Base-by-base conservation (phyloP, 2,113 vertebrate genomes). In the Motacilla alba region DNA sequence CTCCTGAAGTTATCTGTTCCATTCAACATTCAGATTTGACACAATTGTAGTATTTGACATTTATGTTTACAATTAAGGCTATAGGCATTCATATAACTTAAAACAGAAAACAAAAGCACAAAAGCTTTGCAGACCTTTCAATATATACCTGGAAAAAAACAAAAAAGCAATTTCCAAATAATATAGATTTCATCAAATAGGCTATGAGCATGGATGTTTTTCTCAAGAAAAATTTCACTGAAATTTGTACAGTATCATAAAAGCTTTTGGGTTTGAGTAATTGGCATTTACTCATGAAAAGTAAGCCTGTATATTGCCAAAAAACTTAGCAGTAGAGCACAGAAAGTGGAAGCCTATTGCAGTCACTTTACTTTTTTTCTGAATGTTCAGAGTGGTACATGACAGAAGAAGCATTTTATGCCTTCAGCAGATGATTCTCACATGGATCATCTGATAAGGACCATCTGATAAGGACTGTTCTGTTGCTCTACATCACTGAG, bases 401-500 rank as follows among this genome's bases (percentile, higher is more conserved):
- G 74, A 79, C 74, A 85, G 49, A 87, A 78, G 73, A 87, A 75
- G 35, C 82, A 43, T 58, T 91, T 60, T 69, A 39, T 46, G 87
- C 80, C 70, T 85, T 63, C 24, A 11, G 70, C 70, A 80, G 53
- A 24, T 63, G 74, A 88, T 91, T 91, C 67, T 94, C 87, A 86
- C 43, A 35, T 52, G 85, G 50, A 80, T n/a, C 72, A 92, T 60
- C 60, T 72, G 89, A 56, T 89, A 69, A 87, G 56, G 31, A 27
- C 46, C 74, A 95, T 86, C 90, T 93, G 94, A 93, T 87, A 95
- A 94, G 75, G 35, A 31, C 1, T 90, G 72, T 22, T 92, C 63
- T 79, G 47, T 15, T 90, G 43, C 59, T 67, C 78, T 80, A 9
- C 62, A 93, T 53, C 85, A 86, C 24, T 52, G 82, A 74, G 70